Evolutionary conservation across 2,888 invertebrate genomes (phyloP).

Genomic region (Sphaeridia pumilis): DNA sequence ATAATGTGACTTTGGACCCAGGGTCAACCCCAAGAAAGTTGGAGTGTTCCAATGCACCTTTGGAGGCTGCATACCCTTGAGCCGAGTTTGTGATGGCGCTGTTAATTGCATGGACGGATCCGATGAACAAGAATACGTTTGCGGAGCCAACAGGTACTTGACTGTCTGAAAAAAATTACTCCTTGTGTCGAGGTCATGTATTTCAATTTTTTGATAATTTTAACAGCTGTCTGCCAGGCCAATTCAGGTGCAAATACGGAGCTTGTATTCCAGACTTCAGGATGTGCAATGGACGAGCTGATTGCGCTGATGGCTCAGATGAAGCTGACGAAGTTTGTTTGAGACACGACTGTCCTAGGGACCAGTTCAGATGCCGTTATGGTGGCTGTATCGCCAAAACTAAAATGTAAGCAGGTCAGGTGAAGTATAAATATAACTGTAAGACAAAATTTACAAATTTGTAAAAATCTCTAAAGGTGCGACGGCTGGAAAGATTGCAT

Average conservation of each 20-base stretch:
- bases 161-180: neutral
- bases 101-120: conserved; percentile 35
- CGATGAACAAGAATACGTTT: conserved; percentile 22
- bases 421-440: neutral
- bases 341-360: conserved; percentile 22
- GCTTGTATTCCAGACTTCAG: conserved; percentile 31
- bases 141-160: conserved; percentile 19
- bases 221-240: conserved; percentile 24
- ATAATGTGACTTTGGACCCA: neutral
- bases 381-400: conserved; percentile 19
- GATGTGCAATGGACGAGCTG: conserved; percentile 18
- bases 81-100: conserved; percentile 37
- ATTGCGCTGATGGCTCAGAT: conserved; percentile 26
- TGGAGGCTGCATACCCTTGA: conserved; percentile 38
- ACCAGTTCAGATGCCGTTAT: conserved; percentile 31
- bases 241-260: conserved; percentile 34
- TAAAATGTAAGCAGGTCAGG: conserved; percentile 16
- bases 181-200: neutral
- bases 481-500: conserved; percentile 29
- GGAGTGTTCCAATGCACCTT: conserved; percentile 39
- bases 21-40: conserved; percentile 23
- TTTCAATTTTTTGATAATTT: neutral
- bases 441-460: neutral
- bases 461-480: conserved; percentile 10
- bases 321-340: conserved; percentile 29